Base-by-base conservation (phyloP, 1,140 invertebrate genomes). In the Solen grandis region DNA sequence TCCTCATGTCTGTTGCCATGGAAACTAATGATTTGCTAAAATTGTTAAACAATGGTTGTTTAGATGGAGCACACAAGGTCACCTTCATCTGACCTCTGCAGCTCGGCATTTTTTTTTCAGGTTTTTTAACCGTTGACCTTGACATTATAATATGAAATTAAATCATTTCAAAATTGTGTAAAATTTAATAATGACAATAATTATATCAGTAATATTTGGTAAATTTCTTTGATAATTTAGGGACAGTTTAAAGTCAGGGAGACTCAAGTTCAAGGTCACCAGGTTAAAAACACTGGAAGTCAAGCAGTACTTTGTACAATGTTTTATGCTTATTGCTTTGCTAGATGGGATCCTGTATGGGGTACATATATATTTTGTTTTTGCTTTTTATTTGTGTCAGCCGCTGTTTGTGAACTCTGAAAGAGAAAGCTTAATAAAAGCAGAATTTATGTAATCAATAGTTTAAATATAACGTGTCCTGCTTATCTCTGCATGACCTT, bases 371-470 rank as follows among this genome's bases (percentile, higher is more conserved):
- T 78, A 65, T 65, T 78, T 78, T 66, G 59, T 78, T 46, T 10
- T 46, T 46, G 41, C 50, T 68, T 69, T 63, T 78, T 54, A 22
- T 69, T 63, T 78, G 74, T 77, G 52, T 35, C 5, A 65, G 60
- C 66, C 66, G 75, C 75, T 78, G 60, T 25, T 60, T 76, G 74
- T 76, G 33, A 27, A 35, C 55, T 55, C 75, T 78, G 54, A 66
- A 19, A 59, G 66, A 78, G 75, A 78, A 54, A 55, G 75, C 75
- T 78, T 68, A 78, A 78, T 78, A 78, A 78, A 78, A 33, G 75
- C 75, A 68, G 75, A 78, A 55, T 33, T 69, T 25, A 78, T 69
- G 41, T 78, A 78, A 33, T 78, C 63, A 69, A 10, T 60, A 66
- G 62, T 65, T 55, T 36, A 78, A 25, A 27, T 59, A 36, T 57